phyloP scores from a whole-genome alignment of 2,888 invertebrate species.

The Mesochorus sp. region DNA sequence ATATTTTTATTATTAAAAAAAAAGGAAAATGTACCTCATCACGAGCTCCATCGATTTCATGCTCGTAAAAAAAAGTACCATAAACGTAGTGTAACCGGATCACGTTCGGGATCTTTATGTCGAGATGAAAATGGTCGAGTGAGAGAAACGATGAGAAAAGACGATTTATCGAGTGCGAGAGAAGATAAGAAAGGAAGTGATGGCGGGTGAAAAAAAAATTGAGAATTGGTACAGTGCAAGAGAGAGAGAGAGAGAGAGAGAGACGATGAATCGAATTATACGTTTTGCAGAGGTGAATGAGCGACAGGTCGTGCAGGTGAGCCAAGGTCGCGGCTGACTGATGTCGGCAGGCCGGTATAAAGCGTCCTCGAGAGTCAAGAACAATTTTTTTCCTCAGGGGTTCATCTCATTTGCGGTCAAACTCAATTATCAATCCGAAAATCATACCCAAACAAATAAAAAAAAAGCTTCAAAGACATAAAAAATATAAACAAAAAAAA shows the following conservation, averaged over 20 bases:
- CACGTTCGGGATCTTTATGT: not conserved
- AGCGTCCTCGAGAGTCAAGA: conserved; percentile 54
- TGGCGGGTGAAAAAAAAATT: not conserved
- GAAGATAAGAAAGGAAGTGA: not conserved
- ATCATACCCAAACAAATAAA: no score
- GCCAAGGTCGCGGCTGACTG: conserved; percentile 51
- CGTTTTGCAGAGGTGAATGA: conserved; percentile 57
- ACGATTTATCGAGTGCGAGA: not conserved
- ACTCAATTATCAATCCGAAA: not conserved
- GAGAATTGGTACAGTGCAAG: not conserved
- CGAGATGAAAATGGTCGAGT: not conserved
- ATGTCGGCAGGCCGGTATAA: conserved; percentile 9
- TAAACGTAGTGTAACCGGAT: not conserved
- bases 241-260: not conserved
- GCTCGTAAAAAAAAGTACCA: no score
- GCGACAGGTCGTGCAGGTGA: conserved; percentile 57
- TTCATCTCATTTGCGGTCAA: not conserved
- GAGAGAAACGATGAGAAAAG: not conserved
- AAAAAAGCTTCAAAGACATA: no score
- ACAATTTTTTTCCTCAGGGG: conserved; percentile 38
- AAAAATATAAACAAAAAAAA: no score
- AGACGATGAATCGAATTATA: not conserved
- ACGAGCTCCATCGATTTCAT: no score
- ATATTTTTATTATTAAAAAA: no score
- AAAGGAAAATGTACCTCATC: no score